These are phyloP conservation scores for Dendrolimus punctatus DNA, from an alignment of 1,140 invertebrate genomes.

Conservation along the genomic window DNA sequence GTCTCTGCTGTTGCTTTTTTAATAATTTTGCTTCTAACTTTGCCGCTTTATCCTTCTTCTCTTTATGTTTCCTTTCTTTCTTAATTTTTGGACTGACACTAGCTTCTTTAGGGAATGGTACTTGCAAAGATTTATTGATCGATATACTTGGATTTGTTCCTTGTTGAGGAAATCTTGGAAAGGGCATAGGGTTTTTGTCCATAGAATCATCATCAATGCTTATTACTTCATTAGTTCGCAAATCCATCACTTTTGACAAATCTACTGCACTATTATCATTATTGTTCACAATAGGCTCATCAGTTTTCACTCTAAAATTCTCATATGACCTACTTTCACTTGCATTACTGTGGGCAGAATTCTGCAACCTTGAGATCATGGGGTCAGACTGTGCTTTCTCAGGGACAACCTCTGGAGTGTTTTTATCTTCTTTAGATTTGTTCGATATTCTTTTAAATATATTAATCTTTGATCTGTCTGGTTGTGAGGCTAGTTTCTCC, in stretches of 20 bases:
- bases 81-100: slow-evolving; percentile 67
- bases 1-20: slow-evolving; percentile 62
- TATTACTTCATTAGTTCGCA: slow-evolving; percentile 63
- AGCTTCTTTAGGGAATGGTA: slow-evolving; percentile 57
- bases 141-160: slow-evolving; percentile 43
- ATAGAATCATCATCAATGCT: slow-evolving; percentile 64
- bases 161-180: slow-evolving; percentile 18
- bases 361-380: slow-evolving; percentile 61
- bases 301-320: slow-evolving; percentile 43
- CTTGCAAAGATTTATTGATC: slow-evolving; percentile 54
- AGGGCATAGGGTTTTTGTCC: slow-evolving; percentile 38
- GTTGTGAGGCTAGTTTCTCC: slow-evolving; percentile 82
- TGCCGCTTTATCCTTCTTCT: slow-evolving; percentile 74
- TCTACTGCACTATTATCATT: slow-evolving; percentile 65
- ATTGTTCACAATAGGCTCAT: slow-evolving; percentile 58
- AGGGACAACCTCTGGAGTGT: slow-evolving; percentile 58
- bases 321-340: slow-evolving; percentile 29
- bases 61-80: slow-evolving; percentile 78
- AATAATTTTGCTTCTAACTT: slow-evolving; percentile 63
- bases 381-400: slow-evolving; percentile 69
- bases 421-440: slow-evolving; percentile 80
- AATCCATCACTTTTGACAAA: slow-evolving; percentile 61
- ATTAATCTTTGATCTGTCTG: slow-evolving; percentile 86
- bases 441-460: slow-evolving; percentile 88
- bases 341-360: slow-evolving; percentile 39